phyloP scores from a whole-genome alignment of 2,888 invertebrate species.

The Sinotaia quadrata region DNA sequence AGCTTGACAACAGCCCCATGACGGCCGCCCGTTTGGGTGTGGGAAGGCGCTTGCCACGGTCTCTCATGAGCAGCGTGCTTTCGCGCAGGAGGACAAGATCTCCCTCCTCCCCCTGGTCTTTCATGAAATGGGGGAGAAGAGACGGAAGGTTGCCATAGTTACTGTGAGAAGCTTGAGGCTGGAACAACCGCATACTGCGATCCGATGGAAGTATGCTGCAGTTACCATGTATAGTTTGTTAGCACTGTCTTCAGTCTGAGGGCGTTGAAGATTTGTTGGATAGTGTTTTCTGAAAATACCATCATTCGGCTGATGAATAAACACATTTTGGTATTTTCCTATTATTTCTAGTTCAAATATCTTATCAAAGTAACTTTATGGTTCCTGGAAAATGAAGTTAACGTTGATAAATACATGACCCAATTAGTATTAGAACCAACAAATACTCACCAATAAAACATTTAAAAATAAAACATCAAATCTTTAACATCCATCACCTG shows the following conservation, averaged over 20 bases:
- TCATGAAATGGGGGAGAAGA: conserved; percentile 42
- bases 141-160: conserved; percentile 31
- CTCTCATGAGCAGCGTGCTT: conserved; percentile 47
- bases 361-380: no score
- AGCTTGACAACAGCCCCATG: conserved; percentile 57
- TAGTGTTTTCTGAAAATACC: background rate
- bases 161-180: conserved; percentile 46
- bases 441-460: no score
- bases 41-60: conserved; percentile 50
- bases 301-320: background rate
- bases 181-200: conserved; percentile 50
- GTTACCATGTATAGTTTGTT: no score
- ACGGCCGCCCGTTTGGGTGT: conserved; percentile 58
- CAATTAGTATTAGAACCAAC: no score
- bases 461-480: no score
- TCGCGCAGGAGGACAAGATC: conserved; percentile 42
- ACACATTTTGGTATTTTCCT: background rate
- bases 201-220: no score
- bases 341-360: no score
- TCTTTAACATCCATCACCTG: no score
- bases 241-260: no score
- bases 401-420: no score
- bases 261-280: background rate
- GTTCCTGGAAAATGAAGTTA: no score
- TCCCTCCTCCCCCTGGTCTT: conserved; percentile 47